Base-by-base conservation (phyloP, 2,797 vertebrate genomes). In the Enteromius fasciolatus region DNA sequence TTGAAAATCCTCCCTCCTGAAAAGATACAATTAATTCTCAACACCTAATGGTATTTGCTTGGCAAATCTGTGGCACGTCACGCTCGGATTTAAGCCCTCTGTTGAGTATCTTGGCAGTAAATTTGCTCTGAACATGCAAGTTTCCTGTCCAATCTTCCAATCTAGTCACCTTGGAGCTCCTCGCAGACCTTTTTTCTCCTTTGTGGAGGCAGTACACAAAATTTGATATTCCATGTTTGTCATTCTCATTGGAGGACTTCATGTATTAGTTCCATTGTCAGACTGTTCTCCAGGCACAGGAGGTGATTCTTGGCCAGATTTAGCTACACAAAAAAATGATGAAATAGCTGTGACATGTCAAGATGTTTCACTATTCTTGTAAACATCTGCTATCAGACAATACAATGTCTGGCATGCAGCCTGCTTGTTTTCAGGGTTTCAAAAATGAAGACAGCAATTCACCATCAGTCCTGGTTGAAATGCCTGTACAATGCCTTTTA, bases 1-100 rank as follows among this genome's bases (percentile, higher is more conserved):
- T 87, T 86, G 87, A 86, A 86, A 88, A 84, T 87, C 86, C 81
- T 87, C 82, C 73, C 73, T 83, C 68, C 78, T 46, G 78, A 86
- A 85, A 88, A 87, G 84, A 89, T 75, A 82, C 84, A 89, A 89
- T 90, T 89, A 86, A 89, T 89, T 87, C 79, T 84, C 75, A 76
- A 86, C 84, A 81, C 78, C 86, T 86, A 88, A 86, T 88, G 74
- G 68, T 83, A 85, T 88, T 88, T 86, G 82, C 85, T 85, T 70
- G 80, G 82, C 80, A 83, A 83, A 86, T 73, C 63, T 74, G 85
- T 41, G 57, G 81, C 36, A 73, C 28, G 78, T 78, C 80, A 70
- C 20, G 75, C 75, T 86, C 70, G 80, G 67, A 82, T 80, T 83
- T 75, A 52, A 77, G 78, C 78, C 81, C 64, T 82, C 77, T 44